Conservation (phyloP, 2,797 vertebrate species). For the Melanotaenia parkinsoni region DNA sequence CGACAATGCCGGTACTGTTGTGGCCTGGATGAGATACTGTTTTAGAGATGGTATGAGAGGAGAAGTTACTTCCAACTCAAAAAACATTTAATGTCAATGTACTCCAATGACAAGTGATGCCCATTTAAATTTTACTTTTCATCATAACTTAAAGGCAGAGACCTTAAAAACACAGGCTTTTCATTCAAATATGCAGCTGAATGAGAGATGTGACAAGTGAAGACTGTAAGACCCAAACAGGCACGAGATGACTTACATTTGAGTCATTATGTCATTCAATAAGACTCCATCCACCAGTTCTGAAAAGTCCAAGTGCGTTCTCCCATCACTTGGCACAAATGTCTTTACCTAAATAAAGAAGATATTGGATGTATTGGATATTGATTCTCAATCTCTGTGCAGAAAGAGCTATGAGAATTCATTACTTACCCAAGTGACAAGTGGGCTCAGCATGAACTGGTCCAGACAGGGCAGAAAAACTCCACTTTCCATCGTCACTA, state of each 20-base stretch:
- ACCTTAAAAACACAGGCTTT: conserved; percentile 13
- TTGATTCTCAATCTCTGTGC: conserved; percentile 1
- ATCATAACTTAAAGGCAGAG: background rate
- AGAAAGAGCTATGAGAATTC: background rate
- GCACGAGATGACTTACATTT: conserved; percentile 87
- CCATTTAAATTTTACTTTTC: background rate
- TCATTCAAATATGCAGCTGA: background rate
- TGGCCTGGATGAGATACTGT: conserved; percentile 43
- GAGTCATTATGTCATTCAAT: conserved; percentile 91
- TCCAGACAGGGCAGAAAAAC: conserved; percentile 87
- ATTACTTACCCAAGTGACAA: conserved; percentile 93
- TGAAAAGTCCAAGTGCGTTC: conserved; percentile 87
- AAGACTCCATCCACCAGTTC: conserved; percentile 91
- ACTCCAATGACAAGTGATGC: too few species aligned
- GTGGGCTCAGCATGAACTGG: conserved; percentile 91
- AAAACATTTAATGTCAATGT: background rate
- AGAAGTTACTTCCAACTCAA: background rate
- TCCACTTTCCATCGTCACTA: conserved; percentile 86
- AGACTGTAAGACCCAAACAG: conserved; percentile 6
- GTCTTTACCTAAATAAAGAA: conserved; percentile 88
- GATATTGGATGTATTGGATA: background rate
- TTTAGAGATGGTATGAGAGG: conserved; percentile 5
- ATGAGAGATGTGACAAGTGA: conserved; percentile 9
- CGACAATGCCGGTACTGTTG: conserved; percentile 71
- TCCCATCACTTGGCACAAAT: conserved; percentile 86